Evolutionary conservation across 2,797 vertebrate genomes (phyloP), one percentile per base, ranked within the genome.

Genomic region (Scomberomorus guttatus): DNA sequence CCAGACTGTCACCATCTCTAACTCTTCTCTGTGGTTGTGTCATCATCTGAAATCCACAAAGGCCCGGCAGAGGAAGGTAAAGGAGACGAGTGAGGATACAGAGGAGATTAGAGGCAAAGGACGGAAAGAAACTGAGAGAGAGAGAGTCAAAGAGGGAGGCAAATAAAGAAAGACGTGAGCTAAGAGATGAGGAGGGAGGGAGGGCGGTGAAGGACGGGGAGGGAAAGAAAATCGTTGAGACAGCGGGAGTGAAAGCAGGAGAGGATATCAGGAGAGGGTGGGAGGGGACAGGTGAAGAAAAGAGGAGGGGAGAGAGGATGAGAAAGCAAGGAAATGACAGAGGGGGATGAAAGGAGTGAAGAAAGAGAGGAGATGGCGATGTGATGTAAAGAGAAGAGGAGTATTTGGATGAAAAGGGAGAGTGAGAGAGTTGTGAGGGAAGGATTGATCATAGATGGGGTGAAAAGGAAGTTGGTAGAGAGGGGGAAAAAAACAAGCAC

Each of bases 21-120:
- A 50, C 71, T 69, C 69, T 18, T 56, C 32, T 69, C 55, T 24
- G 44, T 14, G 70, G 61, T 50, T 9, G 3, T 46, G 64, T 54
- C 3, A 10, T 37, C 34, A 42, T 58, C 66, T n/a, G 56, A 61
- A 52, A 58, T 13, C 46, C 18, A 12, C 8, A 52, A 11, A 29
- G 29, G 29, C 8, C 29, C 2, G 4, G 2, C 6, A 25, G 6
- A 24, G 25, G 34, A 32, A 44, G 32, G 39, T 24, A 4, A 14
- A 34, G 6, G n/a, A 61, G n/a, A 60, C 1, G 29, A 39, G 15
- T 5, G 46, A 51, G 70, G 44, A 22, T 37, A 37, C 22, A 3
- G 25, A 65, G 8, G 34, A 37, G n/a, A 37, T 24, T 8, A 27
- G 22, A 20, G 54, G 25, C 8, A 12, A 69, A 37, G 4, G 52